Evolutionary conservation across 2,888 invertebrate genomes (phyloP).

Genomic region (Plagodis pulveraria): DNA sequence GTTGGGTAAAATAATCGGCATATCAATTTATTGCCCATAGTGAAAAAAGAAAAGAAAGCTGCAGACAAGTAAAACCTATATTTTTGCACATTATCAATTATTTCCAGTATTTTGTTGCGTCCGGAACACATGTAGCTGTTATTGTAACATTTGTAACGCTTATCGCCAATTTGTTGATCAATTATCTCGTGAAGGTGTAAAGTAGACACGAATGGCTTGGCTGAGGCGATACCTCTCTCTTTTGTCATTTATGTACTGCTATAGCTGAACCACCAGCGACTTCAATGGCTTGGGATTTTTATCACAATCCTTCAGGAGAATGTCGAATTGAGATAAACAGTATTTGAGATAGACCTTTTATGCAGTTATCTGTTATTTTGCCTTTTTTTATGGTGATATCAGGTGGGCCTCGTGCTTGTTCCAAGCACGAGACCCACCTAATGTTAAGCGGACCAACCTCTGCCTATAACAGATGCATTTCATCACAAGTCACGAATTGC

Average conservation of each 20-base stretch:
- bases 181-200: constrained; percentile 44
- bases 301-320: too few species aligned
- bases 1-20: constrained; percentile 2
- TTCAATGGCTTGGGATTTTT: too few species aligned
- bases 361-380: too few species aligned
- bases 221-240: constrained; percentile 3
- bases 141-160: constrained; percentile 53
- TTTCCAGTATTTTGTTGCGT: constrained; percentile 55
- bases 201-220: constrained; percentile 17
- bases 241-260: constrained; percentile 11
- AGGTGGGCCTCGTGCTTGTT: too few species aligned
- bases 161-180: constrained; percentile 55
- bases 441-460: too few species aligned
- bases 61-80: constrained; percentile 44
- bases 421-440: too few species aligned
- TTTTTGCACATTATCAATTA: constrained; percentile 60
- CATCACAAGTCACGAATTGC: too few species aligned
- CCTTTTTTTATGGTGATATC: too few species aligned
- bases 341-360: too few species aligned
- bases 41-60: constrained; percentile 53
- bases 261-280: background rate
- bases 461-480: too few species aligned
- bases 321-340: too few species aligned
- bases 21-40: constrained; percentile 10
- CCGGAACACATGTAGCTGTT: constrained; percentile 52